Percentiles rank a stretch among this genome's conserved stretches.
These are phyloP conservation scores for Mus musculus DNA, from an alignment of 2,113 vertebrate species.

Conservation along the genomic window GRCm39 chr10:11720001-11720500, in stretches of 20 bases:
- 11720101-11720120: not conserved
- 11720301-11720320: constrained; percentile 20
- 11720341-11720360: not conserved
- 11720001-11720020: not conserved
- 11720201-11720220: not conserved
- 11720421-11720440: not conserved
- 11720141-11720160: not conserved
- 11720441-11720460: not conserved
- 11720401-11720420: not conserved
- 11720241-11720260: not conserved
- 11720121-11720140: not conserved
- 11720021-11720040: not conserved
- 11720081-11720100: not conserved
- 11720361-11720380: not conserved
- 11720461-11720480: not conserved
- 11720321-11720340: constrained; percentile 21
- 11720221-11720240: not conserved
- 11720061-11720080: not conserved
- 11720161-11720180: not conserved
- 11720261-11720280: not conserved
- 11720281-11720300: not conserved
- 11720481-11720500: not conserved
- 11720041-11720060: not conserved
- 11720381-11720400: not conserved
- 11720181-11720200: not conserved